Evolutionary conservation across 2,113 vertebrate species (phyloP).

Genomic region (Cardinalis cardinalis): DNA sequence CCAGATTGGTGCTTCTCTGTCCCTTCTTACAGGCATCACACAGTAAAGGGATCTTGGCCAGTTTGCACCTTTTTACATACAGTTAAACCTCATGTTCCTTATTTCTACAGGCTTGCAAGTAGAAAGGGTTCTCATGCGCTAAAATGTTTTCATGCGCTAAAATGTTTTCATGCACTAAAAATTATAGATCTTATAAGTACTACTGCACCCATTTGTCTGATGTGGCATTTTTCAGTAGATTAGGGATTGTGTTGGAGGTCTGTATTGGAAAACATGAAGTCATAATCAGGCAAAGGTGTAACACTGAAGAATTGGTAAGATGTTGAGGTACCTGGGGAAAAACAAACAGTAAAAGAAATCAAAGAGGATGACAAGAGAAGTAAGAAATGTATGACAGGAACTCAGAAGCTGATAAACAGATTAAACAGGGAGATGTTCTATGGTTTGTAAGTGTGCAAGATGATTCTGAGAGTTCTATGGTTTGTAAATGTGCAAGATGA

Average conservation of each 20-base stretch:
- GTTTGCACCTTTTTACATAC: neutral
- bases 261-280: neutral
- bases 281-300: neutral
- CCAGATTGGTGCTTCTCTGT: neutral
- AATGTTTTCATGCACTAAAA: neutral
- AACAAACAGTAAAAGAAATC: neutral
- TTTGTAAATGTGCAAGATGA: neutral
- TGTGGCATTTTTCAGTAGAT: neutral
- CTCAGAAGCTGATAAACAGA: neutral
- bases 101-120: neutral
- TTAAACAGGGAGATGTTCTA: neutral
- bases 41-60: neutral
- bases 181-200: neutral
- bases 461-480: neutral
- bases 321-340: neutral
- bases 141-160: neutral
- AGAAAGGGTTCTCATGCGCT: neutral
- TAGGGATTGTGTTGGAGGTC: neutral
- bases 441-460: neutral
- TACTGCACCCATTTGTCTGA: neutral
- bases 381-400: neutral
- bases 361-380: neutral
- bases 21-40: neutral
- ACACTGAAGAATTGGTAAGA: neutral
- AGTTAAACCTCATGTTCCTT: neutral